These are phyloP conservation scores for Tenodera sinensis DNA, from an alignment of 2,888 invertebrate genomes.

Conservation along the genomic window DNA sequence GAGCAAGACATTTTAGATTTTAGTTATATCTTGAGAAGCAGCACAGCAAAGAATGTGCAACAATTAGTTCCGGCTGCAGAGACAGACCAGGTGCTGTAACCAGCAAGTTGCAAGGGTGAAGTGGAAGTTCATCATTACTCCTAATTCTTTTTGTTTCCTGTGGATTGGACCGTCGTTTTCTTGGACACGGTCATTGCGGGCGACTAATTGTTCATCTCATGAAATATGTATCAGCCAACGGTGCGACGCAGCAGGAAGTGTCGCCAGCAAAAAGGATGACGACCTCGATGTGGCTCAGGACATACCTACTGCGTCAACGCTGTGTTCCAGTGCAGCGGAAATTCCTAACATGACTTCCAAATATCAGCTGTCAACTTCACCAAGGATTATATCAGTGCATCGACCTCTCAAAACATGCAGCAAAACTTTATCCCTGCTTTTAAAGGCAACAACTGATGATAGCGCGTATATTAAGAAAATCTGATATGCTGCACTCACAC, in stretches of 20 bases:
- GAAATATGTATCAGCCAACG: constrained; percentile 29
- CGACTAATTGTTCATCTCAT: constrained; percentile 28
- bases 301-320: neutral
- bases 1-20: neutral
- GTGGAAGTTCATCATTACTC: neutral
- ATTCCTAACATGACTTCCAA: too few relatives aligned
- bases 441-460: too few relatives aligned
- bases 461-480: too few relatives aligned
- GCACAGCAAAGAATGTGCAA: constrained; percentile 1
- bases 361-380: too few relatives aligned
- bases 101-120: neutral
- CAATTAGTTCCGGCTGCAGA: constrained; percentile 23
- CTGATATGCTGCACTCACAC: too few relatives aligned
- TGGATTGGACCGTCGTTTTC: neutral
- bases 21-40: neutral
- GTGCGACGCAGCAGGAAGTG: constrained; percentile 23
- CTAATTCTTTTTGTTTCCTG: neutral
- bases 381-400: too few relatives aligned
- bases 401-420: too few relatives aligned
- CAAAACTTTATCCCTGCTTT: too few relatives aligned
- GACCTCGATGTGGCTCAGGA: neutral
- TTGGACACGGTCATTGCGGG: constrained; percentile 19
- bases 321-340: neutral
- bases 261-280: neutral
- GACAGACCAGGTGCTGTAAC: neutral